Percentiles rank a stretch among this genome's conserved stretches.
These are phyloP conservation scores for Lucilia sericata DNA, from an alignment of 1,140 invertebrate genomes.

Conservation along the genomic window DNA sequence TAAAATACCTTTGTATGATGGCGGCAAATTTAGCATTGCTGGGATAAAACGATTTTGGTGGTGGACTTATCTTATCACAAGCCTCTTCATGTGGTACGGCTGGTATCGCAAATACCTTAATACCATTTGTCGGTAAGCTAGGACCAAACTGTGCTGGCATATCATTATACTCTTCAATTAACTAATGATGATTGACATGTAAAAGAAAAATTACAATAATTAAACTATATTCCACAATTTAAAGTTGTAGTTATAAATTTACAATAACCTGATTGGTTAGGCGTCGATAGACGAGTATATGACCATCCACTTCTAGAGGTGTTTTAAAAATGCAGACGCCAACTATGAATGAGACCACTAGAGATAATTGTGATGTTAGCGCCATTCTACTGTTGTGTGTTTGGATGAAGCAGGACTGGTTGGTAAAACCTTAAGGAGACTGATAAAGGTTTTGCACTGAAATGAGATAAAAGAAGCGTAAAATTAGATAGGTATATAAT, in stretches of 20 bases:
- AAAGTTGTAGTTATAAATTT: background rate
- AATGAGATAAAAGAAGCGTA: too few species aligned
- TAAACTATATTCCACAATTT: background rate
- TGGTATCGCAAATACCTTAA: slow-evolving; percentile 78
- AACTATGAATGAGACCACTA: background rate
- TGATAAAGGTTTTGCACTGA: background rate
- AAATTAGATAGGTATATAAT: too few species aligned
- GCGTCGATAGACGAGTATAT: slow-evolving; percentile 45
- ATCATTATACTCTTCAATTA: slow-evolving; percentile 77
- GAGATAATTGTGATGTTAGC: background rate
- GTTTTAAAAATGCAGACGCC: slow-evolving; percentile 2
- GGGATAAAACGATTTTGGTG: slow-evolving; percentile 69
- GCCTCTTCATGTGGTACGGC: slow-evolving; percentile 75
- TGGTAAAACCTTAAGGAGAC: background rate
- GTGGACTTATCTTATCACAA: slow-evolving; percentile 74
- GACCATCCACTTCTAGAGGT: slow-evolving; percentile 29
- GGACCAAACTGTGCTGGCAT: slow-evolving; percentile 77
- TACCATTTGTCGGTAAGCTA: slow-evolving; percentile 70
- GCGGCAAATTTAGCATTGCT: slow-evolving; percentile 79
- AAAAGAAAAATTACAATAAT: slow-evolving; percentile 14
- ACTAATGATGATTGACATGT: slow-evolving; percentile 57
- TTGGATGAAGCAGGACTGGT: too few species aligned
- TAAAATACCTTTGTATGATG: slow-evolving; percentile 73
- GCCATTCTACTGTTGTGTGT: background rate
- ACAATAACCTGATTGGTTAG: slow-evolving; percentile 55